Evolutionary conservation across 2,888 invertebrate genomes (phyloP).

Genomic region (Trissolcus japonicus): DNA sequence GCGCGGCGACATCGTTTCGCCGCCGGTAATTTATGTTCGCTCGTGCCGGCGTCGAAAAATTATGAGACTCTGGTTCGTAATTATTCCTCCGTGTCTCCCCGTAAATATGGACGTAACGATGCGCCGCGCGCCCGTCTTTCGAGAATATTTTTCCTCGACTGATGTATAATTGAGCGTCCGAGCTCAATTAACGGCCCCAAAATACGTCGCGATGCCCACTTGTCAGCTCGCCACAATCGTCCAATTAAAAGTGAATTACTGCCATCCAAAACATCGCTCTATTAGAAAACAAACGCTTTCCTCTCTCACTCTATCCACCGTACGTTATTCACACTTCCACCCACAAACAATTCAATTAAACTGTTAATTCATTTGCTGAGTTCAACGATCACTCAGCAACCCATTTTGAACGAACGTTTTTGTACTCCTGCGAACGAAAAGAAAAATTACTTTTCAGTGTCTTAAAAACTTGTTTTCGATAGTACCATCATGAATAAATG

Average conservation of each 20-base stretch:
- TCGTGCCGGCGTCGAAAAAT: constrained; percentile 63
- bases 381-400: too few species aligned
- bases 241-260: constrained; percentile 58
- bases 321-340: constrained; percentile 18
- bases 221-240: constrained; percentile 51
- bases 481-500: background rate
- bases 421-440: too few species aligned
- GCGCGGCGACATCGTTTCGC: constrained; percentile 47
- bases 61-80: constrained; percentile 62
- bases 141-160: constrained; percentile 45
- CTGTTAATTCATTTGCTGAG: constrained; percentile 42
- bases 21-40: constrained; percentile 63
- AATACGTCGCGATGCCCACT: constrained; percentile 41
- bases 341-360: constrained; percentile 33
- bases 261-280: constrained; percentile 40
- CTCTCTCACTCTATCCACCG: constrained; percentile 1
- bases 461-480: too few species aligned
- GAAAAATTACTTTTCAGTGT: too few species aligned
- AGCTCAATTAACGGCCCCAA: constrained; percentile 45
- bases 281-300: constrained; percentile 40
- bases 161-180: constrained; percentile 44
- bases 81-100: constrained; percentile 59
- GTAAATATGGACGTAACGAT: constrained; percentile 56
- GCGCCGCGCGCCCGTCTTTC: constrained; percentile 40
- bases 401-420: too few species aligned